phyloP scores from a whole-genome alignment of 2,797 vertebrate species.

The Micropoecilia bifurca region DNA sequence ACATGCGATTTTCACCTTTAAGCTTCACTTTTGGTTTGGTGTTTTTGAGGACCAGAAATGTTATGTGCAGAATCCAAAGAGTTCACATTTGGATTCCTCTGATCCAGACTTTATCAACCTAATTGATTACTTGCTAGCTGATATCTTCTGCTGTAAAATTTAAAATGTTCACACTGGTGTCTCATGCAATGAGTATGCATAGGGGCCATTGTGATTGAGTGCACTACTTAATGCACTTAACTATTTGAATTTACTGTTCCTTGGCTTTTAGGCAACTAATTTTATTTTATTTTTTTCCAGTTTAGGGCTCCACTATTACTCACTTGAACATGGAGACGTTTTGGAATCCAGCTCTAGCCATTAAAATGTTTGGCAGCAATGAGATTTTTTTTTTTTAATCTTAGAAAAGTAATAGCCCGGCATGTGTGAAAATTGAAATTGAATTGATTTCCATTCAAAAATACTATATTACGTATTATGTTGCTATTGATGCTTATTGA shows the following conservation, averaged over 20 bases:
- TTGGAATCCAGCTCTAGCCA: not conserved
- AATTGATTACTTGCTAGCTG: not conserved
- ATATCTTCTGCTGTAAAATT: not conserved
- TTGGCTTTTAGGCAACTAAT: not conserved
- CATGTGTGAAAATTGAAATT: not conserved
- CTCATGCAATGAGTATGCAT: not conserved
- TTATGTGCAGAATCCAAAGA: not conserved
- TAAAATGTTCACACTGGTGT: not conserved
- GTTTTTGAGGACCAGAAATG: not conserved
- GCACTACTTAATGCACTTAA: not conserved
- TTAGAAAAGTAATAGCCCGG: conserved; percentile 2
- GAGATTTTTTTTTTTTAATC: not conserved
- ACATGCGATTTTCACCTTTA: not conserved
- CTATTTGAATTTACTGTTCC: not conserved
- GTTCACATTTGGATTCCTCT: not conserved
- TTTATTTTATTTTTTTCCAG: not conserved
- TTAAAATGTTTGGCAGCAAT: not conserved
- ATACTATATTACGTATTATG: not conserved
- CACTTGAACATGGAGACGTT: not conserved
- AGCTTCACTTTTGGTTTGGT: not conserved
- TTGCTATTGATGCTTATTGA: not conserved
- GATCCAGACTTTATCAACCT: not conserved
- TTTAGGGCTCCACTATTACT: not conserved
- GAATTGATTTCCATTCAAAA: not conserved
- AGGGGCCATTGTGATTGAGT: not conserved